These are phyloP conservation scores for Gari tellinella DNA, from an alignment of 2,888 invertebrate species.

Conservation along the genomic window DNA sequence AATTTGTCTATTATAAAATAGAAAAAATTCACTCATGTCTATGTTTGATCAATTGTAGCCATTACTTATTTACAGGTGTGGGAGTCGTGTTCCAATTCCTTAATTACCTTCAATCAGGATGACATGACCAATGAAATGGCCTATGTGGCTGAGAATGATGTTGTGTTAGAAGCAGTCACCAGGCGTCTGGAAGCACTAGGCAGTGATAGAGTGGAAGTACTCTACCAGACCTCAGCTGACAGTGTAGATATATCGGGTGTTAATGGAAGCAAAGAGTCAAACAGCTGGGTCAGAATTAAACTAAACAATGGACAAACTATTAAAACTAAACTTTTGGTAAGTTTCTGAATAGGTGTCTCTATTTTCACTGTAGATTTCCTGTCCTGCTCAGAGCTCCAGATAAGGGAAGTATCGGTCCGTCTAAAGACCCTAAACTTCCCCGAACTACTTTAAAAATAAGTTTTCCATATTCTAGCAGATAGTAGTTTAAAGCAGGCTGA, in stretches of 20 bases:
- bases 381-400: too few relatives aligned
- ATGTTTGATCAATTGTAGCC: too few relatives aligned
- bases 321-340: constrained; percentile 84
- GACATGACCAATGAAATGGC: constrained; percentile 91
- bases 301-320: constrained; percentile 83
- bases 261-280: constrained; percentile 55
- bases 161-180: constrained; percentile 89
- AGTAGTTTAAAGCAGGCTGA: too few relatives aligned
- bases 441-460: too few relatives aligned
- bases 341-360: too few relatives aligned
- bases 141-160: constrained; percentile 97
- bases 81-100: constrained; percentile 95
- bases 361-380: too few relatives aligned
- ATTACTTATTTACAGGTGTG: constrained; percentile 93
- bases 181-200: constrained; percentile 86
- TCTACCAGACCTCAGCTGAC: constrained; percentile 89
- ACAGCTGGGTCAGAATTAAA: constrained; percentile 80
- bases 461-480: too few relatives aligned
- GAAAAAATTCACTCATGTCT: too few relatives aligned
- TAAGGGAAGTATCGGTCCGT: too few relatives aligned
- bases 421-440: too few relatives aligned
- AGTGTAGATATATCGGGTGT: constrained; percentile 66
- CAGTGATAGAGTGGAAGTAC: constrained; percentile 87
- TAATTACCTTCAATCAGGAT: constrained; percentile 93
- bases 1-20: too few relatives aligned